phyloP scores from a whole-genome alignment of 92 coral and sea anemone species.

The Epizoanthus fatuus region DNA sequence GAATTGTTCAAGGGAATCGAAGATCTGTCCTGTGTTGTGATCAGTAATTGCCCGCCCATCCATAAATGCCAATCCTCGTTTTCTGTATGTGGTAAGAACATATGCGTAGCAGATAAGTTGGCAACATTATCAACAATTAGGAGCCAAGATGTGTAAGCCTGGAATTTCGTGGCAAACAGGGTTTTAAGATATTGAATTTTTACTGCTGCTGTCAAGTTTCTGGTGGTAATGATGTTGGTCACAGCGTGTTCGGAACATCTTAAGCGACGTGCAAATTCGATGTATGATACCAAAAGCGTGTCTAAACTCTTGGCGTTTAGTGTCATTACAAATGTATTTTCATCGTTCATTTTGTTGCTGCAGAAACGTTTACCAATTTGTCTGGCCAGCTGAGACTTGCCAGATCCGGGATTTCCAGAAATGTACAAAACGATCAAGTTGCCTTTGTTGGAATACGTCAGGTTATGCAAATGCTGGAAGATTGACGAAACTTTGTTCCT shows the following conservation, averaged over 20 bases:
- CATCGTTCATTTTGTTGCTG: background rate
- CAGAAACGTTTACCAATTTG: conserved; percentile 2
- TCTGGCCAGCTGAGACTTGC: conserved; percentile 46
- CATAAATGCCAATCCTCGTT: conserved; percentile 30
- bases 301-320: conserved; percentile 54
- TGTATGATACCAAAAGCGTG: conserved; percentile 55
- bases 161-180: conserved; percentile 24
- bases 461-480: background rate
- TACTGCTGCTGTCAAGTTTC: conserved; percentile 38
- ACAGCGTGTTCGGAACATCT: conserved; percentile 23
- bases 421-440: conserved; percentile 18
- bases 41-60: conserved; percentile 41
- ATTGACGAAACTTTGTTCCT: background rate
- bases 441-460: background rate
- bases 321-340: conserved; percentile 44
- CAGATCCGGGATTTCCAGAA: conserved; percentile 58
- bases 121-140: conserved; percentile 55
- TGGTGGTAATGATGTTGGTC: conserved; percentile 23
- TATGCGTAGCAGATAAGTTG: background rate
- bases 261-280: conserved; percentile 55
- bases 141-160: conserved; percentile 49
- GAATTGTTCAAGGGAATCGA: conserved; percentile 30
- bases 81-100: conserved; percentile 33
- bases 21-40: conserved; percentile 53
- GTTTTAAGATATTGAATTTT: conserved; percentile 54